Evolutionary conservation across 2,888 invertebrate genomes (phyloP).

Genomic region (Rhaphigaster nebulosa): DNA sequence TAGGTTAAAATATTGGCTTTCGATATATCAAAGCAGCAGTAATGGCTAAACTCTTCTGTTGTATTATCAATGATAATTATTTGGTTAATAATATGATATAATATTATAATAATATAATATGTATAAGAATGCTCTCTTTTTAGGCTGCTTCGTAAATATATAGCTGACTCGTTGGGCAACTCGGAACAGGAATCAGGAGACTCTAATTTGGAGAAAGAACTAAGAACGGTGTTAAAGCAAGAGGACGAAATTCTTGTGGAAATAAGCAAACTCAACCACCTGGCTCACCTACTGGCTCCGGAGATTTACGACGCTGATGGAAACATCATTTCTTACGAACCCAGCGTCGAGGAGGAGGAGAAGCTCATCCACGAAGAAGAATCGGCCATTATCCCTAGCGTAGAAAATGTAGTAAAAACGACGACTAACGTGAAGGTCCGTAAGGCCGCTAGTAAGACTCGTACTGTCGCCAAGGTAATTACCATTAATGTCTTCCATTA

Average conservation of each 20-base stretch:
- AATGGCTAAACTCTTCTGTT: too few species aligned
- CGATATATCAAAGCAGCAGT: too few species aligned
- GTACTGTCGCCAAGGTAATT: background rate
- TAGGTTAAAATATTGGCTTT: too few species aligned
- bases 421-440: background rate
- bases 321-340: background rate
- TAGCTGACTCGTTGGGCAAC: background rate
- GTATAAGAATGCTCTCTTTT: background rate
- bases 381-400: fast-evolving
- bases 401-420: background rate
- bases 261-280: background rate
- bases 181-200: background rate
- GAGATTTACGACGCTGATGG: constrained; percentile 19
- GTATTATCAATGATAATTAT: too few species aligned
- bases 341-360: constrained; percentile 26
- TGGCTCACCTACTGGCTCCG: background rate
- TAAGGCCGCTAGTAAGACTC: background rate
- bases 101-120: too few species aligned
- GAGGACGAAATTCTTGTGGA: background rate
- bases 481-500: too few species aligned
- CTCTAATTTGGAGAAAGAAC: background rate
- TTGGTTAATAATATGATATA: too few species aligned
- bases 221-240: background rate
- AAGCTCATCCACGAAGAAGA: background rate
- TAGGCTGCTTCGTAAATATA: background rate